A percentile compares a stretch with the other conserved stretches of the same genome.
Conservation (phyloP, 2,113 vertebrate species). For the Aythya baeri region DNA sequence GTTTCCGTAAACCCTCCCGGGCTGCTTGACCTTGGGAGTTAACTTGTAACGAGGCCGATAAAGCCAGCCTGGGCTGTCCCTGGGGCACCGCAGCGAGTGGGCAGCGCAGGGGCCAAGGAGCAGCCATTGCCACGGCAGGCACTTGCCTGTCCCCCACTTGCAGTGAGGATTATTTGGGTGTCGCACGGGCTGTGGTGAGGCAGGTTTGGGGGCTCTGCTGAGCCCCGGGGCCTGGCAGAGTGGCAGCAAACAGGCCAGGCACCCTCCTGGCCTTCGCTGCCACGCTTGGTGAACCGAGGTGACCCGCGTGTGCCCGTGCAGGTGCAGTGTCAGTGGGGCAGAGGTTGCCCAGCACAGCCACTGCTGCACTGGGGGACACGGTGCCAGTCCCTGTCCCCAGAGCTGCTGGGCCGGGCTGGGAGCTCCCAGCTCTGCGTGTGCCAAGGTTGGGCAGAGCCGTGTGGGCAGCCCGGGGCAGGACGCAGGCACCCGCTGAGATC, state of each 20-base stretch:
- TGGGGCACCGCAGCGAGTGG: not conserved
- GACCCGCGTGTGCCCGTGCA: accelerated
- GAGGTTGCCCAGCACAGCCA: not conserved
- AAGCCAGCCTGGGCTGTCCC: not conserved
- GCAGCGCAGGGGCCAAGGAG: not conserved
- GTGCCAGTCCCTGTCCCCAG: accelerated
- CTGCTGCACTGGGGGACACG: accelerated
- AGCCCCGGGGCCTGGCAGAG: accelerated
- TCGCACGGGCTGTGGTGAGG: not conserved
- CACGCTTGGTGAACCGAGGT: not conserved
- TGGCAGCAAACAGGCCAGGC: not conserved
- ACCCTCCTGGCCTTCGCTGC: accelerated
- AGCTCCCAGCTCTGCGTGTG: not conserved
- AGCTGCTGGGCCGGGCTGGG: not conserved
- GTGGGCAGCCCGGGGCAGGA: accelerated
- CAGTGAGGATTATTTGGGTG: accelerated
- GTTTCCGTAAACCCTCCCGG: not conserved
- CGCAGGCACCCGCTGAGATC: not conserved
- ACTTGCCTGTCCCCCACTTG: accelerated
- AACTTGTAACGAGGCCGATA: not conserved
- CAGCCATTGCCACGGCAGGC: not conserved
- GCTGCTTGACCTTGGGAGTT: not conserved
- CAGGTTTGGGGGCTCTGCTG: not conserved
- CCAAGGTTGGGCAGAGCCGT: not conserved
- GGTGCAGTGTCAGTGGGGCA: accelerated